Percentiles rank a stretch among this genome's conserved stretches.
phyloP scores from a whole-genome alignment of 2,888 invertebrate genomes.

The Thyatira batis region DNA sequence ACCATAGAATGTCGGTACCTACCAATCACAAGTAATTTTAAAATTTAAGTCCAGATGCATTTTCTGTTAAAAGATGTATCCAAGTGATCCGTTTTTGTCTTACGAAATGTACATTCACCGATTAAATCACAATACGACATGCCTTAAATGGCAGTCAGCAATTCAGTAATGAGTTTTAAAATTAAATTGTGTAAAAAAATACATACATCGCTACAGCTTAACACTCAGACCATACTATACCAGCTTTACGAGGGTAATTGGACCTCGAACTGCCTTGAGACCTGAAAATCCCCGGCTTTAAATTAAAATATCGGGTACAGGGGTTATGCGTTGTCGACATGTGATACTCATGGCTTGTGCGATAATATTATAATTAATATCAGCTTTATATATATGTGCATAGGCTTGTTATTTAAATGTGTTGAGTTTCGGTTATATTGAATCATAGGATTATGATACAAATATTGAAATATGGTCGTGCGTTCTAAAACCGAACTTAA shows the following conservation, averaged over 20 bases:
- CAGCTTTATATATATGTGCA: background rate
- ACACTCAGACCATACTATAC: constrained; percentile 17
- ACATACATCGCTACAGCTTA: constrained; percentile 18
- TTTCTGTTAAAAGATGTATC: no score
- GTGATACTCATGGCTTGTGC: constrained; percentile 27
- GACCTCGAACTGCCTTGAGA: constrained; percentile 40
- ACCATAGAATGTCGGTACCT: no score
- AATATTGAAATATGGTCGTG: no score
- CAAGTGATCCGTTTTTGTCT: no score
- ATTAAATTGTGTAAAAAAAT: constrained; percentile 14
- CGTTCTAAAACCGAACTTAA: no score
- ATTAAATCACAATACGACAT: no score
- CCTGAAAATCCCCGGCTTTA: constrained; percentile 41
- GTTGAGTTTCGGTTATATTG: background rate
- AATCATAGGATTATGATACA: no score
- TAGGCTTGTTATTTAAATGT: background rate
- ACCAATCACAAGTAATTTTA: no score
- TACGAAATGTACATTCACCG: no score
- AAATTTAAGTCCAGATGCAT: no score
- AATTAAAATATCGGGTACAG: constrained; percentile 44
- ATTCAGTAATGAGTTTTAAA: no score
- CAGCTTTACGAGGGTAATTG: constrained; percentile 38
- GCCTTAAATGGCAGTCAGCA: no score
- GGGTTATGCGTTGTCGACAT: constrained; percentile 17
- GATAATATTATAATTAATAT: constrained; percentile 14